These are phyloP conservation scores for Oplegnathus fasciatus DNA, from an alignment of 2,113 vertebrate genomes.

Conservation along the genomic window DNA sequence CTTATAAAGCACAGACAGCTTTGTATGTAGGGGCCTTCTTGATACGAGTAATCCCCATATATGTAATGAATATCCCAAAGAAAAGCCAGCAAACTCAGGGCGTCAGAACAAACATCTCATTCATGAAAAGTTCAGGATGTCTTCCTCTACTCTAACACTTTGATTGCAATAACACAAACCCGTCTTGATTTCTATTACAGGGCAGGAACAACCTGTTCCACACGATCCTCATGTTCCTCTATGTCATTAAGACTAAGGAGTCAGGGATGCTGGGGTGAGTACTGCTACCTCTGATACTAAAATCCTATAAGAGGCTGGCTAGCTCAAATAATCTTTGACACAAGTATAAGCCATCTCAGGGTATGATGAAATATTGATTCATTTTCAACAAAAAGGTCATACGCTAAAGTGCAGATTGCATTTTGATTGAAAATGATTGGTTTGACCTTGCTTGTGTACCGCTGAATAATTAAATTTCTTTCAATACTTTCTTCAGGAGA, in stretches of 20 bases:
- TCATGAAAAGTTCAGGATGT: background rate
- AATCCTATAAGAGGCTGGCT: background rate
- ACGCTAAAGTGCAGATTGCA: background rate
- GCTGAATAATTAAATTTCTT: slow-evolving; percentile 13
- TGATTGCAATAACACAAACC: background rate
- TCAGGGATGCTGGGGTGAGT: slow-evolving; percentile 98
- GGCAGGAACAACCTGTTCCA: slow-evolving; percentile 98
- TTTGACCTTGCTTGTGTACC: slow-evolving; percentile 16
- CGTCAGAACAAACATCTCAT: background rate
- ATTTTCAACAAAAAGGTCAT: background rate
- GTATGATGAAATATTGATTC: background rate
- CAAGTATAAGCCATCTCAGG: background rate
- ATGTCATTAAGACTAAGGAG: slow-evolving; percentile 96
- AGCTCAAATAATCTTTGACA: background rate
- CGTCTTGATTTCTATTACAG: slow-evolving; percentile 78
- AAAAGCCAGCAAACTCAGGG: background rate
- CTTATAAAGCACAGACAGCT: background rate
- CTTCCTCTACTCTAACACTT: background rate
- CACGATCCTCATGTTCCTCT: slow-evolving; percentile 97
- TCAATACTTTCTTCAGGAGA: slow-evolving; percentile 82
- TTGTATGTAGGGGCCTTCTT: background rate
- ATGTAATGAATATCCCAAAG: background rate
- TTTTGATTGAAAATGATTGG: slow-evolving; percentile 5
- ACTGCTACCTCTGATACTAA: background rate
- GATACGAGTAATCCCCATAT: background rate